Base-by-base conservation (phyloP, 2,888 invertebrate genomes). In the Luperina nickerlii region DNA sequence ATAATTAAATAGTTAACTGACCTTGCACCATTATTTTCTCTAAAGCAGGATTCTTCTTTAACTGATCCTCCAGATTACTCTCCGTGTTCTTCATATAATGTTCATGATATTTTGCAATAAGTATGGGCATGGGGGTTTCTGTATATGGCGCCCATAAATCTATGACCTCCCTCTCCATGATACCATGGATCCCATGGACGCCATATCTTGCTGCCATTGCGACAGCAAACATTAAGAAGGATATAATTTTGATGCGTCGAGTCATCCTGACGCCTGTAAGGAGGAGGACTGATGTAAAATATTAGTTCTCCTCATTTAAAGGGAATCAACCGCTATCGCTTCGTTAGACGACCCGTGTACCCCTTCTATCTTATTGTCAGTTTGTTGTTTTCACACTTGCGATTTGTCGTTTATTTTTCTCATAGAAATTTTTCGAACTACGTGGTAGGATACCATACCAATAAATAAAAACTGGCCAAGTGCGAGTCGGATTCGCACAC, bases 21-120 rank as follows among this genome's bases (percentile, higher is more conserved):
- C 89, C 82, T 85, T 86, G 83, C 9, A 69, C 27, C 84, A 87
- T 83, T 60, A 89, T 27, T 57, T 48, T 79, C 13, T 75, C 82
- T 32, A 82, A 69, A 45, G 70, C 74, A 51, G 80, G 65, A 65
- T 75, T 79, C 62, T 68, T 74, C 70, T 71, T 78, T 42, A 77
- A 48, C 7, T 73, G 51, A 24, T 45, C 38, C 32, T 81, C 79
- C 6, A 87, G 42, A 62, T 83, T 69, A 3, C 6, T 67, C 24
- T 65, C 70, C 27, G 77, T 70, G 13, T 62, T 42, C n/a, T 70
- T 76, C 68, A 75, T 79, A 66, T 68, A 72, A 0, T 73, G n/a
- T 13, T 65, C 57, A 13, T 84, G n/a, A 42, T 48, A 63, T 27
- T 69, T 51, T 20, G 3, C 24, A 9, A 70, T 9, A 0, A 20